Percentiles rank a stretch among this genome's conserved stretches.
These are phyloP conservation scores for Acrobasis suavella DNA, from an alignment of 2,888 invertebrate species.

Conservation along the genomic window DNA sequence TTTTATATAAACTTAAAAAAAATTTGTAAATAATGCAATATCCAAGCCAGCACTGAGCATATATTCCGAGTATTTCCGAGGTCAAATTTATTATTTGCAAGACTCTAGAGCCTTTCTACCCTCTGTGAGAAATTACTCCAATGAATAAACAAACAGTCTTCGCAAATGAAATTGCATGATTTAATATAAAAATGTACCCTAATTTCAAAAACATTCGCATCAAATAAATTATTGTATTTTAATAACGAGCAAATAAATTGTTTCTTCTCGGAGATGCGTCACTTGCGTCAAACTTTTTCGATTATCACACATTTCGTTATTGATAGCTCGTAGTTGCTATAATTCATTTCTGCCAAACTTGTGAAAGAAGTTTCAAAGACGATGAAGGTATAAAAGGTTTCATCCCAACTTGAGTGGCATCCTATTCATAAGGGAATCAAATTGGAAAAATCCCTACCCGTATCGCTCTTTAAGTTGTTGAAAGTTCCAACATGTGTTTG, in stretches of 20 bases:
- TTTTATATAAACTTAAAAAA: not conserved
- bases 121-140: slow-evolving; percentile 33
- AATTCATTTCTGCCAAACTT: slow-evolving; percentile 68
- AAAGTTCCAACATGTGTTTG: slow-evolving; percentile 36
- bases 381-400: slow-evolving; percentile 58
- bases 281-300: slow-evolving; percentile 61
- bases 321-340: slow-evolving; percentile 65
- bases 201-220: slow-evolving; percentile 20
- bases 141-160: slow-evolving; percentile 30
- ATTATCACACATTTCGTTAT: slow-evolving; percentile 70
- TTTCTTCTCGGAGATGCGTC: slow-evolving; percentile 40
- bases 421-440: slow-evolving; percentile 55
- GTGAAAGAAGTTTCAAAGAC: slow-evolving; percentile 54
- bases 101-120: slow-evolving; percentile 29
- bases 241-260: slow-evolving; percentile 30
- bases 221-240: slow-evolving; percentile 14
- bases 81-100: slow-evolving; percentile 25
- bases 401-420: slow-evolving; percentile 53
- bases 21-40: slow-evolving; percentile 7
- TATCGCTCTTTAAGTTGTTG: slow-evolving; percentile 41
- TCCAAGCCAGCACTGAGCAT: not conserved
- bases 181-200: slow-evolving; percentile 18
- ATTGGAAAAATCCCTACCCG: slow-evolving; percentile 48
- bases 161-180: slow-evolving; percentile 13
- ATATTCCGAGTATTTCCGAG: slow-evolving; percentile 6